These are phyloP conservation scores for Probosciger aterrimus DNA, from an alignment of 2,113 vertebrate genomes.

Conservation along the genomic window DNA sequence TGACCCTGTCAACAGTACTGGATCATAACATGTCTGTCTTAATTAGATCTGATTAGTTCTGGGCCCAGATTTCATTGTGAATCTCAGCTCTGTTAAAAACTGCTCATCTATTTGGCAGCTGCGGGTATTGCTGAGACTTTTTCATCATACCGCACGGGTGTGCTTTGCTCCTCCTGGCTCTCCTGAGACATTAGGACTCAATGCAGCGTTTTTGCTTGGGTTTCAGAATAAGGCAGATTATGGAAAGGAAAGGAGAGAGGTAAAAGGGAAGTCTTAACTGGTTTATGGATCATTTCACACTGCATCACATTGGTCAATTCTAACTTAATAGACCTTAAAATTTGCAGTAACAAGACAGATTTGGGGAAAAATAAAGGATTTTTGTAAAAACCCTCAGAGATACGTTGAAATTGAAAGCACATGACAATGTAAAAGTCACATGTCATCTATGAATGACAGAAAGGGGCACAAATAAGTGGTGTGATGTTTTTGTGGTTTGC, in stretches of 20 bases:
- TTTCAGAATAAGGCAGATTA: neutral
- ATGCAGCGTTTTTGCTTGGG: neutral
- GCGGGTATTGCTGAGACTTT: constrained; percentile 20
- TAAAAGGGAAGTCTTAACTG: neutral
- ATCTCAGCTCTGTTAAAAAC: constrained; percentile 34
- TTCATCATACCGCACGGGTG: constrained; percentile 7
- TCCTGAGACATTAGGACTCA: constrained; percentile 9
- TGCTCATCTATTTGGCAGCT: constrained; percentile 75
- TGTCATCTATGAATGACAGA: neutral
- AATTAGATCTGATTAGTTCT: constrained; percentile 84
- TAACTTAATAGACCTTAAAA: accelerated
- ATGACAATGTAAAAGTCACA: neutral
- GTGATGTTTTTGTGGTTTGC: neutral
- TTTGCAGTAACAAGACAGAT: neutral
- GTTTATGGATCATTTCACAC: neutral
- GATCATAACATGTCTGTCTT: constrained; percentile 78
- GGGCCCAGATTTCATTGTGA: constrained; percentile 66
- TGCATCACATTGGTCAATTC: neutral
- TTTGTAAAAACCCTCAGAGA: neutral
- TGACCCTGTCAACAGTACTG: constrained; percentile 65
- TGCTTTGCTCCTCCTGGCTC: neutral
- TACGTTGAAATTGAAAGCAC: neutral
- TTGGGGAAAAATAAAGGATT: neutral
- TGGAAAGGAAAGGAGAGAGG: neutral
- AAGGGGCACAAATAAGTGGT: neutral